These are phyloP conservation scores for Ditula angustiorana DNA, from an alignment of 2,888 invertebrate genomes.

Conservation along the genomic window DNA sequence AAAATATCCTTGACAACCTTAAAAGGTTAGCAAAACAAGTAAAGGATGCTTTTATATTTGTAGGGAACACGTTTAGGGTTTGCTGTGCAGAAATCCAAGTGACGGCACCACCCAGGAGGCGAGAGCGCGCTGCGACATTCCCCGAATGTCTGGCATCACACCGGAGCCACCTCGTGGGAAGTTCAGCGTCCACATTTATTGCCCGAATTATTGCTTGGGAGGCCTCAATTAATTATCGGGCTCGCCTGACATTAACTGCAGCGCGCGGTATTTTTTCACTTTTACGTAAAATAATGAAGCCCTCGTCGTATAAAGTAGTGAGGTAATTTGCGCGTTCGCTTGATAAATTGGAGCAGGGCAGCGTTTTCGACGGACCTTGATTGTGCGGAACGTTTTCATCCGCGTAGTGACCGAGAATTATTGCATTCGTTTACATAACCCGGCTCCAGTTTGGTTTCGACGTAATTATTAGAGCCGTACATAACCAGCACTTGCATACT, in stretches of 20 bases:
- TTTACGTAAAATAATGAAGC: constrained; percentile 62
- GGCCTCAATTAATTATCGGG: constrained; percentile 70
- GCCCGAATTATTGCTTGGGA: constrained; percentile 66
- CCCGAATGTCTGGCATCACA: constrained; percentile 55
- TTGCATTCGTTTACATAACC: constrained; percentile 65
- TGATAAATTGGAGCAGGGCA: constrained; percentile 67
- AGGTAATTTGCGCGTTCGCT: constrained; percentile 56
- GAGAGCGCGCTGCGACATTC: constrained; percentile 49
- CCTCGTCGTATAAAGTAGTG: constrained; percentile 45
- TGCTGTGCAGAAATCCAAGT: background rate
- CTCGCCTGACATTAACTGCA: constrained; percentile 63
- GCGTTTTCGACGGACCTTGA: constrained; percentile 54
- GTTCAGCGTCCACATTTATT: constrained; percentile 54
- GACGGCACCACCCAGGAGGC: constrained; percentile 22
- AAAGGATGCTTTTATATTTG: background rate
- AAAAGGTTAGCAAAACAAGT: background rate
- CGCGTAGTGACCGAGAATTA: constrained; percentile 58
- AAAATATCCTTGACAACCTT: background rate
- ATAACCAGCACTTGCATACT: constrained; percentile 63
- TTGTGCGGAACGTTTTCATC: constrained; percentile 51
- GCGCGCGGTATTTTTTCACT: constrained; percentile 58
- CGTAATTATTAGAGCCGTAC: constrained; percentile 61
- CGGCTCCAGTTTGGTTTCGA: constrained; percentile 56
- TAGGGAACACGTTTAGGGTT: background rate
- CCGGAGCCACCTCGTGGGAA: constrained; percentile 62